Percentiles rank a stretch among this genome's conserved stretches.
Conservation (phyloP, 2,888 invertebrate genomes). For the Pegoplata infirma region DNA sequence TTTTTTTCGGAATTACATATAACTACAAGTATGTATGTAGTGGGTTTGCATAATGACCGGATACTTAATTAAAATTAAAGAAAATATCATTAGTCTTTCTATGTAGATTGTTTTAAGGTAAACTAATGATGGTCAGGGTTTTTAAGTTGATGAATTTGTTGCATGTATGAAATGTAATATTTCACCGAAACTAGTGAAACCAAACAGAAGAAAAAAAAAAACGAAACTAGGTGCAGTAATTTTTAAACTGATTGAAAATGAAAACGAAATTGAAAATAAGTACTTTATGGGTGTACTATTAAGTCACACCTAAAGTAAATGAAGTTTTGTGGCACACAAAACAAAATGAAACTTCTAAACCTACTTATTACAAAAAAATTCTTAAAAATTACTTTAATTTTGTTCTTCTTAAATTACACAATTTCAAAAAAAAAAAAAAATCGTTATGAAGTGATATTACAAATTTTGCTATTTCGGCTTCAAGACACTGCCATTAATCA, state of each 20-base stretch:
- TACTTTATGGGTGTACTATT: not conserved
- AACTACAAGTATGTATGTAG: too few relatives aligned
- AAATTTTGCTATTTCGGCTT: too few relatives aligned
- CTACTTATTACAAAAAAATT: not conserved
- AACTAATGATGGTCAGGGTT: constrained; percentile 33
- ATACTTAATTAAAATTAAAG: not conserved
- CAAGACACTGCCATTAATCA: too few relatives aligned
- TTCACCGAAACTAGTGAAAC: not conserved
- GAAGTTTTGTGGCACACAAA: not conserved
- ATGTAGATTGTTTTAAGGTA: not conserved
- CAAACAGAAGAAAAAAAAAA: not conserved
- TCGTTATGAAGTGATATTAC: too few relatives aligned
- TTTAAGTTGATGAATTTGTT: constrained; percentile 58
- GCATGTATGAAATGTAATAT: constrained; percentile 47
- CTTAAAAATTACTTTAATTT: not conserved
- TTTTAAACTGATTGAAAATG: constrained; percentile 37
- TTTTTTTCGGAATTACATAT: not conserved
- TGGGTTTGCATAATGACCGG: not conserved
- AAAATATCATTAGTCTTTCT: constrained; percentile 22
- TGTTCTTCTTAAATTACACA: not conserved
- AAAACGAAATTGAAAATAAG: constrained; percentile 9
- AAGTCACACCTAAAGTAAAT: constrained; percentile 31
- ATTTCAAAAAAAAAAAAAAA: too few relatives aligned
- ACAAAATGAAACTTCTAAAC: not conserved
- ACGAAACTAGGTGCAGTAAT: constrained; percentile 41